Conservation (phyloP, 2,888 invertebrate genomes). For the Oscheius sp. region DNA sequence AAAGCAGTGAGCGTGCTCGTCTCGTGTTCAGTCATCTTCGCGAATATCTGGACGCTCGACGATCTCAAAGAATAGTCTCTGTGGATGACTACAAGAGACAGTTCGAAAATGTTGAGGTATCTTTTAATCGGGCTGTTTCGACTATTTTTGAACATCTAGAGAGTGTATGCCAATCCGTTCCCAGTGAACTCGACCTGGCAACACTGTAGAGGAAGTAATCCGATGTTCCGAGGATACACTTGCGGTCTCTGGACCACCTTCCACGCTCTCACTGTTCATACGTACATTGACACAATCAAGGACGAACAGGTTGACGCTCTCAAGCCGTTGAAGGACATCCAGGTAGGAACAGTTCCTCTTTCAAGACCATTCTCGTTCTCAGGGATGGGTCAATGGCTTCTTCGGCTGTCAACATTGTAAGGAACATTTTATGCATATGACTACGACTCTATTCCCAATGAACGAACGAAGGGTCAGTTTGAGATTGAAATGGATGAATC, state of each 20-base stretch:
- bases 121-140: neutral
- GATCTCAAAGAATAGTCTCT: conserved; percentile 54
- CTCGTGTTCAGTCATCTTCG: conserved; percentile 69
- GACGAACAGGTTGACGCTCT: conserved; percentile 67
- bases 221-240: conserved; percentile 78
- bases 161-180: conserved; percentile 70
- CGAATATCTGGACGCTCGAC: conserved; percentile 61
- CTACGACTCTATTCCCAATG: conserved; percentile 76
- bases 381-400: conserved; percentile 75
- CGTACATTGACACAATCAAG: conserved; percentile 75
- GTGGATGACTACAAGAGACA: conserved; percentile 67
- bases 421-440: conserved; percentile 89
- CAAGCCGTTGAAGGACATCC: conserved; percentile 67
- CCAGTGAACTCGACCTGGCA: conserved; percentile 71
- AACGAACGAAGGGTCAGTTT: conserved; percentile 64
- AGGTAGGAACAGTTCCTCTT: conserved; percentile 39
- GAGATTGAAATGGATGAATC: neutral
- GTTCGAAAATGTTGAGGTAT: conserved; percentile 69
- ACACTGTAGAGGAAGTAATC: conserved; percentile 69
- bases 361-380: conserved; percentile 1
- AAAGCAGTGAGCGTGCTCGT: conserved; percentile 68
- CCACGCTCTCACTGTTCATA: conserved; percentile 88
- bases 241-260: conserved; percentile 97
- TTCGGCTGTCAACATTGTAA: conserved; percentile 94
- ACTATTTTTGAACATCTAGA: conserved; percentile 42